Base-by-base conservation (phyloP, 2,113 vertebrate genomes). In the Amblyopsis rosae region DNA sequence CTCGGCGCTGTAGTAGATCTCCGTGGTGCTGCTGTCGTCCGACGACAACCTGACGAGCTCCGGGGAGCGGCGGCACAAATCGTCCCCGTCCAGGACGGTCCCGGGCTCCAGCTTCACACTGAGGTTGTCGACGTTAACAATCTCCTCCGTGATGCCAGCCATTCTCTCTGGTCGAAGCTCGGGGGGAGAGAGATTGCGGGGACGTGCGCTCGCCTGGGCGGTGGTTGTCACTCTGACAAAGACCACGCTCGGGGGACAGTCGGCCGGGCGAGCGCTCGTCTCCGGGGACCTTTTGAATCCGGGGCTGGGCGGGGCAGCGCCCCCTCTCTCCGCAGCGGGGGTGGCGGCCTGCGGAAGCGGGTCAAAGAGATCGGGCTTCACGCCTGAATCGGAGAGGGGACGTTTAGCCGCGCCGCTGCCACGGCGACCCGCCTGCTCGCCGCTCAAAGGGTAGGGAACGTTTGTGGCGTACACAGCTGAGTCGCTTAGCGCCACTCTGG, bases 1-100 rank as follows among this genome's bases (percentile, higher is more conserved):
- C 10, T 83, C 86, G 0, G 87, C 86, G 17, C 87, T 89, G 83
- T 65, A 91, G 70, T 80, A 91, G 15, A 88, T 12, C 16, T 90
- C 90, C 26, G 51, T 3, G 10, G 17, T 1, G 19, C 80, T 87
- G 26, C 86, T 65, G 2, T 84, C 85, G 16, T 88, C 86, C 3
- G 83, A 91, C 10, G 85, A 84, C 0, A 84, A 58, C 6, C 83
- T 90, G 53, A 84, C 50, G 69, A 82, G 85, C 0, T 50, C 3
- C 0, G 85, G 87, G 58, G 76, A 87, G 26, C 48, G 12, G n/a
- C 48, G 10, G n/a, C 56, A 17, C 16, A 67, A 47, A 0, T 78
- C 62, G 9, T 12, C 3, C 6, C 2, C 45, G 0, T 81, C 69
- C 0, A 1, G 19, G 2, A 12, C 12, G 1, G 15, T 49, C 47